These are phyloP conservation scores for Macrosoma leucophasiata DNA, from an alignment of 2,888 invertebrate species.

Conservation along the genomic window DNA sequence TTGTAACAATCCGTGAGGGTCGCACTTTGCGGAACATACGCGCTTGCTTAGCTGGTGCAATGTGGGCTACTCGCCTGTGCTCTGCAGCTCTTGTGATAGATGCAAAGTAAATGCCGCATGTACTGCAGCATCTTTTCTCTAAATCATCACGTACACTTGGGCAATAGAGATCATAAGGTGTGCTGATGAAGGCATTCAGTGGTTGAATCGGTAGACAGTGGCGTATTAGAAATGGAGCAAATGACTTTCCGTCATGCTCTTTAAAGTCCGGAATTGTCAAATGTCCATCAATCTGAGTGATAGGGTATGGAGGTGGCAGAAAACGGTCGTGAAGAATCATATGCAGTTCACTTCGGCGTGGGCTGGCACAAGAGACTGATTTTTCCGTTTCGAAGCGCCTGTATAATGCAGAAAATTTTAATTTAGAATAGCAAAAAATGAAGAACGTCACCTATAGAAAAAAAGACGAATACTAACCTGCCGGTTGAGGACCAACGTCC, in stretches of 20 bases:
- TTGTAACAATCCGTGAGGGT: constrained; percentile 1
- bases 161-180: constrained; percentile 2
- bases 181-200: constrained; percentile 2
- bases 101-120: constrained; percentile 2
- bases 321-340: constrained; percentile 5
- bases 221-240: constrained; percentile 10
- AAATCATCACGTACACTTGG: constrained; percentile 3
- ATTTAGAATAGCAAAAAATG: too few species aligned
- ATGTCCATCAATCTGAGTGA: constrained; percentile 23
- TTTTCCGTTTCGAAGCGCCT: too few species aligned
- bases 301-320: constrained; percentile 24
- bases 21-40: constrained; percentile 1
- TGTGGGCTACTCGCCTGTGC: constrained; percentile 1
- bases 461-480: too few species aligned
- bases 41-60: constrained; percentile 2
- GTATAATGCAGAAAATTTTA: too few species aligned
- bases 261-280: constrained; percentile 23
- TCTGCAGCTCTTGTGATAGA: constrained; percentile 1
- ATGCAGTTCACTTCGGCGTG: too few species aligned
- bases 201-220: constrained; percentile 2
- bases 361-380: too few species aligned
- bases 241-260: constrained; percentile 26
- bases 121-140: constrained; percentile 3
- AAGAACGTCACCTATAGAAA: too few species aligned
- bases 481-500: too few species aligned